These are phyloP conservation scores for Mongoloraphidia duomilia DNA, from an alignment of 2,888 invertebrate species.

Conservation along the genomic window DNA sequence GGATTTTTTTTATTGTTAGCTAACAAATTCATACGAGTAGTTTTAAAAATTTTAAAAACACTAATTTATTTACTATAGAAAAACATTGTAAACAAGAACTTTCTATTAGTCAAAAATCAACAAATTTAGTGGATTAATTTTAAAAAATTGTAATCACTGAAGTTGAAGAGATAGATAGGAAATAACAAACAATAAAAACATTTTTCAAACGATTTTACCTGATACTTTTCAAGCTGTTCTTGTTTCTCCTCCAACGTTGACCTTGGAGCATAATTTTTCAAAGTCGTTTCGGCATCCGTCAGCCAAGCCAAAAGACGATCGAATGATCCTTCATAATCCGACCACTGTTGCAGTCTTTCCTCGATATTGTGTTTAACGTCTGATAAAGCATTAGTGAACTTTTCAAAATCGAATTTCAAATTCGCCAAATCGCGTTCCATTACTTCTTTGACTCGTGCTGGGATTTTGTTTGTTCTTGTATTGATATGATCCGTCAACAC, in stretches of 20 bases:
- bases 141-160: too few relatives aligned
- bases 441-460: slow-evolving; percentile 69
- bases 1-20: too few relatives aligned
- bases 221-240: slow-evolving; percentile 79
- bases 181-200: too few relatives aligned
- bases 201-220: slow-evolving; percentile 39
- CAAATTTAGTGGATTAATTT: too few relatives aligned
- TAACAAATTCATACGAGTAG: too few relatives aligned
- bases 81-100: too few relatives aligned
- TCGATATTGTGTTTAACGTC: slow-evolving; percentile 70
- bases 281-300: slow-evolving; percentile 66
- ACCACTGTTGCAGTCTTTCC: slow-evolving; percentile 79
- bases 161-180: too few relatives aligned
- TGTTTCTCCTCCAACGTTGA: slow-evolving; percentile 80
- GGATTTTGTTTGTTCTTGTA: slow-evolving; percentile 51
- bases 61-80: too few relatives aligned
- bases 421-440: slow-evolving; percentile 71
- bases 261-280: slow-evolving; percentile 74
- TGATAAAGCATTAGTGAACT: slow-evolving; percentile 58
- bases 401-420: slow-evolving; percentile 69
- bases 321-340: slow-evolving; percentile 74
- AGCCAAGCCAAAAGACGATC: slow-evolving; percentile 74
- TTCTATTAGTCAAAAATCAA: too few relatives aligned
- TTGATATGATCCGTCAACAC: slow-evolving; percentile 60
- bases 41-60: too few relatives aligned